Percentiles rank a stretch among this genome's conserved stretches.
phyloP scores from a whole-genome alignment of 2,113 vertebrate genomes.

The Heloderma charlesbogerti region DNA sequence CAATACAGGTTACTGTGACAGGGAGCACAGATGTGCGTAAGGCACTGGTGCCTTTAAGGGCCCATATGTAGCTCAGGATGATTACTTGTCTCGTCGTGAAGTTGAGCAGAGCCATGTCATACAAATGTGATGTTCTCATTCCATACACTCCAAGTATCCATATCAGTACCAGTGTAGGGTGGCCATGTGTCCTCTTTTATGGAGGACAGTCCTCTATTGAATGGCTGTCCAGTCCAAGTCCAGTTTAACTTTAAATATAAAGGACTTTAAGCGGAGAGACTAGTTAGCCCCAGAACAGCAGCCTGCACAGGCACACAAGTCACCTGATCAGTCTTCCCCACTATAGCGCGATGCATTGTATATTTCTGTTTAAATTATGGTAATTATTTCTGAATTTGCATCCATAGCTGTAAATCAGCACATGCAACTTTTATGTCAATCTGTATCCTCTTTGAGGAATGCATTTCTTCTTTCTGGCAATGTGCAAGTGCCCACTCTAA shows the following conservation, averaged over 20 bases:
- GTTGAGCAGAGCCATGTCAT: neutral
- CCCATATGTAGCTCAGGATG: neutral
- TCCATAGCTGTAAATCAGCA: neutral
- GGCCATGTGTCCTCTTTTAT: too few relatives aligned
- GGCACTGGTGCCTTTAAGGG: neutral
- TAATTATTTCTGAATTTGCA: neutral
- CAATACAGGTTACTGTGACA: neutral
- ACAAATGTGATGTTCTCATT: neutral
- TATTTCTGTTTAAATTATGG: too few relatives aligned
- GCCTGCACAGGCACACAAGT: too few relatives aligned
- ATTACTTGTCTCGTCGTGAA: neutral
- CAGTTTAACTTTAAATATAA: too few relatives aligned
- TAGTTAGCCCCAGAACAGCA: too few relatives aligned
- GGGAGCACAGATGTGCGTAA: too few relatives aligned
- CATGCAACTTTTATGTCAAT: neutral
- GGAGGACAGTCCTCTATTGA: too few relatives aligned
- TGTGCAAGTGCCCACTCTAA: neutral
- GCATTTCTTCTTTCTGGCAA: neutral
- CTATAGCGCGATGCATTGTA: too few relatives aligned
- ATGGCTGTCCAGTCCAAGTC: too few relatives aligned
- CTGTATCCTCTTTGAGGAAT: neutral
- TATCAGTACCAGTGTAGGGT: too few relatives aligned
- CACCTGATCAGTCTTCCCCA: too few relatives aligned
- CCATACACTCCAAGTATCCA: neutral
- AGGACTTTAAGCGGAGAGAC: too few relatives aligned